These are phyloP conservation scores for Amphiprion ocellaris DNA, from an alignment of 2,113 vertebrate genomes.

Conservation along the genomic window DNA sequence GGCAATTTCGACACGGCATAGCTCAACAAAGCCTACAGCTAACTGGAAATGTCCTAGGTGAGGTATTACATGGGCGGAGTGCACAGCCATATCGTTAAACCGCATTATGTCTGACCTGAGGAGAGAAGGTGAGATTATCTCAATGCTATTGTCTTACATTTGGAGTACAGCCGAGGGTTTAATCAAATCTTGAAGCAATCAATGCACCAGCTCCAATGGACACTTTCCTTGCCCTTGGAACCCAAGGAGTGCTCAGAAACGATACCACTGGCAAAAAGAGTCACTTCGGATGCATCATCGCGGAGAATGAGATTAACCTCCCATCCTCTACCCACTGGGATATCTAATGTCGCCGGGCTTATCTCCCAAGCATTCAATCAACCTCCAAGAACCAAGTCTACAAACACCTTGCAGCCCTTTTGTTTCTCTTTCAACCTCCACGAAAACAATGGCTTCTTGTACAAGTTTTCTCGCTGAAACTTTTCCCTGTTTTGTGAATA, in stretches of 20 bases:
- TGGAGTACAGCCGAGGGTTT: slow-evolving; percentile 75
- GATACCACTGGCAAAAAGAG: slow-evolving; percentile 73
- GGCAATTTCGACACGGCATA: background rate
- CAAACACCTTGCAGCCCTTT: slow-evolving; percentile 74
- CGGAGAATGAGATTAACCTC: slow-evolving; percentile 82
- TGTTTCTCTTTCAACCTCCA: slow-evolving; percentile 44
- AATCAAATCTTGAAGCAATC: slow-evolving; percentile 83
- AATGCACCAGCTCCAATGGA: slow-evolving; percentile 71
- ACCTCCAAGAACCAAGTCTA: slow-evolving; percentile 59
- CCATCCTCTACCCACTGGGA: slow-evolving; percentile 70
- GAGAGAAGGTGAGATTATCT: slow-evolving; percentile 79
- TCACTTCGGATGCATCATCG: slow-evolving; percentile 77
- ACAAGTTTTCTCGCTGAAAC: slow-evolving; percentile 22
- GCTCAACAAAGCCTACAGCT: slow-evolving; percentile 26
- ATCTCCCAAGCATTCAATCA: slow-evolving; percentile 80
- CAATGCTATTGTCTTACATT: slow-evolving; percentile 81
- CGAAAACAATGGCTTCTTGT: background rate
- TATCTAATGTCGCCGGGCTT: slow-evolving; percentile 80
- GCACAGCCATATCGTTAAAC: slow-evolving; percentile 61
- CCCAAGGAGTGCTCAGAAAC: slow-evolving; percentile 73
- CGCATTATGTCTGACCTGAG: slow-evolving; percentile 75
- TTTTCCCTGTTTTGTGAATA: slow-evolving; percentile 25
- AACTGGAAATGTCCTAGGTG: slow-evolving; percentile 44
- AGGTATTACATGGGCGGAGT: slow-evolving; percentile 51
- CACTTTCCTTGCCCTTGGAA: slow-evolving; percentile 75